Percentiles rank a stretch among this genome's conserved stretches.
phyloP scores from a whole-genome alignment of 2,888 invertebrate genomes.

The Scaptodrosophila latifasciaeformis region DNA sequence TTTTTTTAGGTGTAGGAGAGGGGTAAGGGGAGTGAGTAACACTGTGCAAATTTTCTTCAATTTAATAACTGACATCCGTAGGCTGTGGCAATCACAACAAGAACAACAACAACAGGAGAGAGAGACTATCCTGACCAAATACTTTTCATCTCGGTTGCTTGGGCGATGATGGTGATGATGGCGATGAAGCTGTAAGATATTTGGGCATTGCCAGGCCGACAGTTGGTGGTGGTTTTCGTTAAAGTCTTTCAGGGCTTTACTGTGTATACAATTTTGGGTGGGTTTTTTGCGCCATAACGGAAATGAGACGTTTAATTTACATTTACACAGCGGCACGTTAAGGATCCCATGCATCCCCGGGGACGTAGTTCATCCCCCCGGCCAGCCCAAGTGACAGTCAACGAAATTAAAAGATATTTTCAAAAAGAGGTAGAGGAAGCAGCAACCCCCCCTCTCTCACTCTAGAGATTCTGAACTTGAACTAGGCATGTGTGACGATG shows the following conservation, averaged over 20 bases:
- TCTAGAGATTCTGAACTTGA: too few species aligned
- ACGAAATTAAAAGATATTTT: conserved; percentile 37
- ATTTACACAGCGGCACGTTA: conserved; percentile 53
- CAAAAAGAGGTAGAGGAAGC: too few species aligned
- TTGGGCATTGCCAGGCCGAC: conserved; percentile 39
- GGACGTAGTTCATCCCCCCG: too few species aligned
- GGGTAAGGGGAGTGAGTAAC: conserved; percentile 9
- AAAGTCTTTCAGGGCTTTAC: conserved; percentile 4
- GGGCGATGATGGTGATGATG: conserved; percentile 26
- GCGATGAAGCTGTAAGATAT: conserved; percentile 48
- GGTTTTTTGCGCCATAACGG: conserved; percentile 51
- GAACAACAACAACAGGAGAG: background rate
- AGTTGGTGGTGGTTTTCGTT: conserved; percentile 42
- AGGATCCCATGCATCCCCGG: conserved; percentile 25
- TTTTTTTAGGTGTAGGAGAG: conserved; percentile 2
- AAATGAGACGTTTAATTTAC: conserved; percentile 70
- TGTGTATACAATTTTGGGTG: background rate
- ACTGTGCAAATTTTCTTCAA: conserved; percentile 65
- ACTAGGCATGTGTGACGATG: too few species aligned
- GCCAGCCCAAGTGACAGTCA: conserved; percentile 65
- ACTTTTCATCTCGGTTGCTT: conserved; percentile 17
- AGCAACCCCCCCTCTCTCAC: too few species aligned
- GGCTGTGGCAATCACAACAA: conserved; percentile 39
- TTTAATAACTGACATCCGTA: conserved; percentile 67
- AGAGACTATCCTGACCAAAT: conserved; percentile 17